These are phyloP conservation scores for Taphrorychus bicolor DNA, from an alignment of 2,888 invertebrate species.

Conservation along the genomic window DNA sequence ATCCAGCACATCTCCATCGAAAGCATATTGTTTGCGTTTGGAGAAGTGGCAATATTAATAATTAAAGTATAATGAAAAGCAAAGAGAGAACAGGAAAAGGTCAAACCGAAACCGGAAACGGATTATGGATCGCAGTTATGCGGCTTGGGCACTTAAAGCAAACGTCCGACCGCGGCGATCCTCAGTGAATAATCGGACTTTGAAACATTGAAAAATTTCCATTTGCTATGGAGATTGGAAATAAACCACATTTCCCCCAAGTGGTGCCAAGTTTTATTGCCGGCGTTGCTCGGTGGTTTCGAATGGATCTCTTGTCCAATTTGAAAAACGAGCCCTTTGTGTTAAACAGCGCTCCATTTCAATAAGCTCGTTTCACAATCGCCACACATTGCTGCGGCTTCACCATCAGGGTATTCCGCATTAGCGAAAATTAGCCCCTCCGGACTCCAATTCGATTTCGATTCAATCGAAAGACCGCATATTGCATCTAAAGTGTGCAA, in stretches of 20 bases:
- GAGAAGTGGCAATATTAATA: too few relatives aligned
- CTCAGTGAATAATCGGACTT: conserved; percentile 10
- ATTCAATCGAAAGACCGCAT: not conserved
- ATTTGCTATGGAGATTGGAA: conserved; percentile 6
- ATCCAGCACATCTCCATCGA: too few relatives aligned
- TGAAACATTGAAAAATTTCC: conserved; percentile 9
- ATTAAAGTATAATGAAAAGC: too few relatives aligned
- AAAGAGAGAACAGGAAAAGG: not conserved
- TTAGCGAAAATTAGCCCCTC: not conserved
- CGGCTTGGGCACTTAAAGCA: not conserved
- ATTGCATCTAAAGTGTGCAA: too few relatives aligned
- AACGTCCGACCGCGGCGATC: not conserved
- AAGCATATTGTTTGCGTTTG: too few relatives aligned
- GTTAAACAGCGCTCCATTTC: not conserved
- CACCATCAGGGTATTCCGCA: not conserved
- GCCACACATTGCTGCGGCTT: not conserved
- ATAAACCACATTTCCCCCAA: conserved; percentile 5
- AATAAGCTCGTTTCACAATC: not conserved
- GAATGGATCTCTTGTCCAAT: conserved; percentile 1
- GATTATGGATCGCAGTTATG: not conserved
- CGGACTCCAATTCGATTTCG: too few relatives aligned
- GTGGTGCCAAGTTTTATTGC: conserved; percentile 3
- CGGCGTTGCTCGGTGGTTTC: conserved; percentile 3
- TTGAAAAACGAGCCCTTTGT: conserved; percentile 1
- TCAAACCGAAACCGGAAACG: not conserved